Conservation (phyloP, 1,140 invertebrate genomes). For the Caerostris extrusa region DNA sequence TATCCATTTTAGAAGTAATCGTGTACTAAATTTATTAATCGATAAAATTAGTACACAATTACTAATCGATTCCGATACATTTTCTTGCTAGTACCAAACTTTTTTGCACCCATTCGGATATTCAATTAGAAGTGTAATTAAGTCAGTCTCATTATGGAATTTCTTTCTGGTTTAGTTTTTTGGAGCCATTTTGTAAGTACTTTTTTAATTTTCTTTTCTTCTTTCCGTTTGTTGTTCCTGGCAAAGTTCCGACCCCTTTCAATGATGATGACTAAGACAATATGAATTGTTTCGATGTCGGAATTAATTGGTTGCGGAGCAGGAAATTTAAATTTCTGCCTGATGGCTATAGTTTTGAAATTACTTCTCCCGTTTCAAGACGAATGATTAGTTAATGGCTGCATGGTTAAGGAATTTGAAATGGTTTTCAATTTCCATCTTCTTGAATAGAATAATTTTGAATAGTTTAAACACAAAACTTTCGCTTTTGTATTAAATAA, state of each 20-base stretch:
- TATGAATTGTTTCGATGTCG: slow-evolving; percentile 50
- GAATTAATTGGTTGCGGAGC: slow-evolving; percentile 17
- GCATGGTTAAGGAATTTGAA: not conserved
- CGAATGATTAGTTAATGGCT: not conserved
- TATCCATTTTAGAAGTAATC: too few species aligned
- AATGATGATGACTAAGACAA: slow-evolving; percentile 37
- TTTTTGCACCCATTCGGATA: too few species aligned
- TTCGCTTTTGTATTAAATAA: too few species aligned
- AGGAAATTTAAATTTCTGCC: slow-evolving; percentile 14
- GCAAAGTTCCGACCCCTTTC: not conserved
- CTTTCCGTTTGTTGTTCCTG: not conserved
- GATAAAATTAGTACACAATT: too few species aligned
- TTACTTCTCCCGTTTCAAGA: too few species aligned
- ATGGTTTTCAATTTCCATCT: not conserved
- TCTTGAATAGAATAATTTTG: not conserved
- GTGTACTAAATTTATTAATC: too few species aligned
- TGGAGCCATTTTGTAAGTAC: not conserved
- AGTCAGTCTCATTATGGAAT: slow-evolving; percentile 72
- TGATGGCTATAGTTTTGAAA: too few species aligned
- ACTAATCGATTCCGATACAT: not conserved
- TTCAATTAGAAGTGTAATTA: too few species aligned
- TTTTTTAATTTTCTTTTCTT: not conserved
- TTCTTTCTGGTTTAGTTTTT: slow-evolving; percentile 14
- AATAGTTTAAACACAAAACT: too few species aligned
- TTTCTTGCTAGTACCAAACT: slow-evolving; percentile 27